Evolutionary conservation across 2,888 invertebrate species (phyloP).

Genomic region (Acleris holmiana): DNA sequence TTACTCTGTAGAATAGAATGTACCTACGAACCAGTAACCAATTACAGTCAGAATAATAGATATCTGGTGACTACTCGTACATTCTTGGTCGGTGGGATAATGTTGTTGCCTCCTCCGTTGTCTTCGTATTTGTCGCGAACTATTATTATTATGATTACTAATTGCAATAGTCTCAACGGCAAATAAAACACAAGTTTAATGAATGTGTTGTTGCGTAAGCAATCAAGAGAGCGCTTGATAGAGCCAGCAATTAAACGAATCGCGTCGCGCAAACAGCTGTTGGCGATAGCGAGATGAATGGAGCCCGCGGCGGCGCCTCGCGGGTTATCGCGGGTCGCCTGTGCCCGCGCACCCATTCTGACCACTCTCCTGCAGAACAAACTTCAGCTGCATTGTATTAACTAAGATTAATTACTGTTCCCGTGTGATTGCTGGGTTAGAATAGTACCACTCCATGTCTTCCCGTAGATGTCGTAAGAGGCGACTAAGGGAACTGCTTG

Average conservation of each 20-base stretch:
- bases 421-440: no score
- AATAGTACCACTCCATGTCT: no score
- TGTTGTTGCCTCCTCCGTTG: no score
- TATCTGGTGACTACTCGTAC: no score
- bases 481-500: no score
- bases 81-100: no score
- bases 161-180: slow-evolving; percentile 27
- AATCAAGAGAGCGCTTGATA: slow-evolving; percentile 55
- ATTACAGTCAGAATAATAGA: no score
- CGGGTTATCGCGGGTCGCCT: slow-evolving; percentile 74
- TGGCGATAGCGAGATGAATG: slow-evolving; percentile 39
- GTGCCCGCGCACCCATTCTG: slow-evolving; percentile 25
- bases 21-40: no score
- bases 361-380: slow-evolving; percentile 1
- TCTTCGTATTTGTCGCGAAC: no score
- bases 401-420: background rate
- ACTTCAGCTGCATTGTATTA: background rate
- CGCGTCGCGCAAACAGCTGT: slow-evolving; percentile 67
- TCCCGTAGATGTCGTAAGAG: no score
- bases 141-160: slow-evolving; percentile 7
- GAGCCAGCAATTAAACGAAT: slow-evolving; percentile 66
- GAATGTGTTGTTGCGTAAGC: slow-evolving; percentile 47
- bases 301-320: slow-evolving; percentile 64
- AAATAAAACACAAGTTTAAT: slow-evolving; percentile 35
- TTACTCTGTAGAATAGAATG: no score